Base-by-base conservation (phyloP, 2,113 vertebrate species). In the Camelus bactrianus region DNA sequence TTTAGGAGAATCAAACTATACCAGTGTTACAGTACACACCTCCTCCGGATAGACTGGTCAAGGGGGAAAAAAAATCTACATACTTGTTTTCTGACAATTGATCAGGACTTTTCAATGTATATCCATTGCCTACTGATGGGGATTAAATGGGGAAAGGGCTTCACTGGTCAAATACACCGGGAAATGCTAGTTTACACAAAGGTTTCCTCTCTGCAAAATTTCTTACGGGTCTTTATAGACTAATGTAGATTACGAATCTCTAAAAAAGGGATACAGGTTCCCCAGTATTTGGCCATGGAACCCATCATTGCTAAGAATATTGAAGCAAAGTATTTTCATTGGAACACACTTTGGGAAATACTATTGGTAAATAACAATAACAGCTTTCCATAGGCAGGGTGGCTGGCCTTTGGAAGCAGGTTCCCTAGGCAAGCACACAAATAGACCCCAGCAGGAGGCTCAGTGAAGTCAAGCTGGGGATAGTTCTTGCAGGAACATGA, bases 251-350 rank as follows among this genome's bases (percentile, higher is more conserved):
- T 90, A 76, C 32, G 28, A 65, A 89, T 58, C 35, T 64, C 73
- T 91, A 77, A 81, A 48, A 89, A 13, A 35, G 10, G 22, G 48
- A 42, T 48, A 65, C 24, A 8, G 11, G 10, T 35, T 79, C 26
- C 42, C 3, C 26, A 80, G 4, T 52, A 92, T 65, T 89, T 91
- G 24, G 52, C 11, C 64, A 91, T 19, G 20, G n/a, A 80, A 26
- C 42, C 6, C 0, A 14, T 76, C n/a, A 32, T 35, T 67, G 46
- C 46, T 81, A 35, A 76, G 30, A 48, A 54, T 50, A 22, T 48
- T 89, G 77, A 93, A 89, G 28, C 38, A 85, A 69, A 77, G 9
- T 42, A 90, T 88, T 93, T 93, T 90, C 50, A 24, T 87, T 87
- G 84, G 38, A 86, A 79, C 75, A 90, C 1, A 54, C 5, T 60